Evolutionary conservation across 2,113 vertebrate species (phyloP), one percentile per base, ranked within the genome.

Genomic region (Epinephelus fuscoguttatus): DNA sequence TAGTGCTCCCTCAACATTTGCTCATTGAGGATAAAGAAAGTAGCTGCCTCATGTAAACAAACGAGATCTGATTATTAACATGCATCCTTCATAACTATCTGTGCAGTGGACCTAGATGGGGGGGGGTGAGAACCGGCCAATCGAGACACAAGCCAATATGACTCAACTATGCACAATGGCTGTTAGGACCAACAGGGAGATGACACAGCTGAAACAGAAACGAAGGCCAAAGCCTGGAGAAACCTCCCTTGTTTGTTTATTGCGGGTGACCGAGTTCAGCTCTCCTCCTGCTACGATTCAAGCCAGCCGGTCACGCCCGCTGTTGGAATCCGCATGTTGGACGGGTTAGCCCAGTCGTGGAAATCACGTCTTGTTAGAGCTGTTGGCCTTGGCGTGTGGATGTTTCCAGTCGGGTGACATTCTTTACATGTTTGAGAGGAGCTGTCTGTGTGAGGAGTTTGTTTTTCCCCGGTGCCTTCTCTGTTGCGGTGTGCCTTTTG

Each of bases 141-240:
- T 25, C 1, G 56, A 63, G 71, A 83, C 73, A 12, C 61, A 81
- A 76, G 76, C 73, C 57, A 71, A 18, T 71, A 73, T 79, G 85
- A 87, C 74, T 89, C 77, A 91, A 81, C 80, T 84, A 80, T 92
- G 79, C 89, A 92, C 81, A 87, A 82, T n/a, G 80, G 62, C 79
- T 56, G 83, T 78, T 77, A 55, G 76, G 62, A 84, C 42, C 69
- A 50, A 76, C 76, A 52, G 80, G 80, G 80, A 83, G 67, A 70
- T 57, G 78, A 81, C 53, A 55, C 72, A 49, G 53, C 64, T 77
- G 19, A 55, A 42, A 70, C 21, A 25, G 70, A 57, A 70, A 47
- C 68, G 14, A 52, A 71, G 72, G 55, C 75, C 30, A 12, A 66
- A 70, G 60, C 66, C 56, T 53, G 69, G 59, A 59, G 75, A 84